phyloP scores from a whole-genome alignment of 2,888 invertebrate genomes.

The Himalopsyche japonica region DNA sequence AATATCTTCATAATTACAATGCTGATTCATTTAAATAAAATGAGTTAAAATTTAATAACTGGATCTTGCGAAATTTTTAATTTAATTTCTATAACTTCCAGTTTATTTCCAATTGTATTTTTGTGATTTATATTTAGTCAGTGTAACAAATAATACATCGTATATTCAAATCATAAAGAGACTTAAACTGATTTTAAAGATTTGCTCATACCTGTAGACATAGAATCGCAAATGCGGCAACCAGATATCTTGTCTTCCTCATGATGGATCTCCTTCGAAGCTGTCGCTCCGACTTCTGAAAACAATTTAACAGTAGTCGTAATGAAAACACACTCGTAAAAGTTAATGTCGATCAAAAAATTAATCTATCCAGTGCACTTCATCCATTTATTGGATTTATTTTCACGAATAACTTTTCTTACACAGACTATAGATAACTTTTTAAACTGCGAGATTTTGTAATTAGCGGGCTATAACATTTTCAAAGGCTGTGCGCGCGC shows the following conservation, averaged over 20 bases:
- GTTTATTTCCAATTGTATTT: not conserved
- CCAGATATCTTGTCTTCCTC: conserved; percentile 56
- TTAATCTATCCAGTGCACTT: not conserved
- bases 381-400: not conserved
- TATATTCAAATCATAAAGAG: not conserved
- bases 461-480: not conserved
- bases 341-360: not conserved
- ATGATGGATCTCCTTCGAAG: conserved; percentile 53
- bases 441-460: not conserved
- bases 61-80: no score
- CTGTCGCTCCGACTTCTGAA: conserved; percentile 55
- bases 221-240: conserved; percentile 56
- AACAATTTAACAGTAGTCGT: conserved; percentile 42
- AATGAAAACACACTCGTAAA: conserved; percentile 6
- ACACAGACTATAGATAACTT: not conserved
- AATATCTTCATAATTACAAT: no score
- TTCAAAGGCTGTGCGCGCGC: conserved; percentile 21
- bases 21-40: no score
- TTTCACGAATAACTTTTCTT: not conserved
- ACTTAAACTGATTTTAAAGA: not conserved
- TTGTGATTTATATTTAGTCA: not conserved
- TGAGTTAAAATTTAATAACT: no score
- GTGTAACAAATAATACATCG: not conserved
- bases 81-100: no score
- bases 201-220: conserved; percentile 53